Evolutionary conservation across 2,888 invertebrate species (phyloP), one percentile per base, ranked within the genome.

Genomic region (Nymphalis polychloros): DNA sequence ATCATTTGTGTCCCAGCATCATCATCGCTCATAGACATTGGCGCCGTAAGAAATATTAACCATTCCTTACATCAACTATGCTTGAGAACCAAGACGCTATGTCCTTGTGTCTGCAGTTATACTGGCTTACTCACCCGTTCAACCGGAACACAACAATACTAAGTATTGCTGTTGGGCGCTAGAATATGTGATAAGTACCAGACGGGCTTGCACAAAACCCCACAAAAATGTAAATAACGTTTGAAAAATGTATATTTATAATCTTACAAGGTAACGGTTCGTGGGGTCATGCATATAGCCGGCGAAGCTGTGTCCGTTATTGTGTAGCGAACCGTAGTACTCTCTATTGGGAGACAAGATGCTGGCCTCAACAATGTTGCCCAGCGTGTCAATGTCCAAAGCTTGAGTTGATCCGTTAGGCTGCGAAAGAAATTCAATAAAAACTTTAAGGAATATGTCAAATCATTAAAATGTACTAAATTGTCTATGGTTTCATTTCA

Each of bases 221-320:
- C 6, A 6, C 6, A 0, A 31, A 3, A 3, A 27, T 2, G 27
- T 27, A 27, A 27, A 31, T 31, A 31, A 31, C 27, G 27, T 13
- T 41, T 41, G 41, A 41, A 13, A 41, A 41, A 41, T 4, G 41
- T 41, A 41, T 16, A 27, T 17, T n/a, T 48, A 35, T 6, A 31
- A 31, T 20, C 88, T 90, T 84, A 96, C 96, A 86, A 95, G 89
- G 82, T 95, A 95, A 69, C 95, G 93, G 76, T 94, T 94, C 67
- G 95, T 94, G 0, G 96, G 96, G 85, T 97, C 96, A 79, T 96
- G 96, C 75, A 94, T 93, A 79, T 94, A 95, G 0, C 95, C 94
- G 20, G 96, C 88, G 77, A 95, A 93, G 50, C 94, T 93, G 82
- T 97, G 97, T 1, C 96, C 96, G 79, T 94, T 93, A 86, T 96